These are phyloP conservation scores for Tipula confusa DNA, from an alignment of 2,888 invertebrate genomes.

Conservation along the genomic window DNA sequence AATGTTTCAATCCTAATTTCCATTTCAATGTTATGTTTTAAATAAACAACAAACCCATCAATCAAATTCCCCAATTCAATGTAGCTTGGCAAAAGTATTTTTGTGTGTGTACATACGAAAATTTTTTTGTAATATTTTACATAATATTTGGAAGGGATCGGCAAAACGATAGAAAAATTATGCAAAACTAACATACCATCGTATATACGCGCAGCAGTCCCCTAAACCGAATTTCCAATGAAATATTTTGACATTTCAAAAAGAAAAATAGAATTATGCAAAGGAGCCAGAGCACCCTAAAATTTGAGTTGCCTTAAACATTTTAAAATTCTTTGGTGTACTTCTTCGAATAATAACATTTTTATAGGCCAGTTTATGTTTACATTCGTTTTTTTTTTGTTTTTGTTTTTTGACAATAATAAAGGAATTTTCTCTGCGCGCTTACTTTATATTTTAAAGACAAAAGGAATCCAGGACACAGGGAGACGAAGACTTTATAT, in stretches of 20 bases:
- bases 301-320: background rate
- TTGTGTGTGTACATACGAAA: background rate
- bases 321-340: background rate
- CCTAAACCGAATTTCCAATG: background rate
- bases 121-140: background rate
- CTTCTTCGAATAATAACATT: background rate
- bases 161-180: background rate
- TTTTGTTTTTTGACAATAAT: background rate
- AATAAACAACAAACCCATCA: slow-evolving; percentile 12
- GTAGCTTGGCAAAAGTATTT: background rate
- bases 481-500: background rate
- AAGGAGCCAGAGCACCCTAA: background rate
- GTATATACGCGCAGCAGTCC: background rate
- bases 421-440: background rate
- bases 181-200: background rate
- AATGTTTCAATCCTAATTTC: slow-evolving; percentile 12
- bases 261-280: background rate
- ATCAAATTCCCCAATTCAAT: background rate
- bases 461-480: background rate
- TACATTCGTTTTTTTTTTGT: too few species aligned
- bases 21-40: slow-evolving; percentile 25
- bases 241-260: background rate
- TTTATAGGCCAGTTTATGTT: background rate
- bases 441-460: background rate
- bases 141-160: background rate